Conservation (phyloP, 2,113 vertebrate genomes). For the Melanerpes aurifrons region DNA sequence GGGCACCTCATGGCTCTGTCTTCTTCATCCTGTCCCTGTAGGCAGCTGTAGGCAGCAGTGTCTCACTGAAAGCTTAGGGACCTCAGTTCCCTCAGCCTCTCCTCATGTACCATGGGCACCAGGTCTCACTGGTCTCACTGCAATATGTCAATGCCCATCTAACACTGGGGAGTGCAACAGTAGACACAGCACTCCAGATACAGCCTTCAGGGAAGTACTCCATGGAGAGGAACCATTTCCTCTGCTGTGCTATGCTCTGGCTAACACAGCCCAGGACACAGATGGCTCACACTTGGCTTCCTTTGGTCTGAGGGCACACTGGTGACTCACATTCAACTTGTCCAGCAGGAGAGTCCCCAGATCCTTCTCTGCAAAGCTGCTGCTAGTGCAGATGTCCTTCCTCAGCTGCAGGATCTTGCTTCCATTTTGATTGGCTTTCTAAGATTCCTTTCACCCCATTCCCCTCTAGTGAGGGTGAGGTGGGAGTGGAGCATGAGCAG, state of each 20-base stretch:
- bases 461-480: not conserved
- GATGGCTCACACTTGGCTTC: no score
- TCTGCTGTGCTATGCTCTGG: not conserved
- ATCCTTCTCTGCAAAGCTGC: not conserved
- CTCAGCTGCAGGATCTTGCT: not conserved
- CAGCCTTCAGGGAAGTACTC: no score
- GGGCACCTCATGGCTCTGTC: not conserved
- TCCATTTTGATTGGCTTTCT: not conserved
- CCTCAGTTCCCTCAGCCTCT: not conserved
- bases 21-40: not conserved
- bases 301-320: no score
- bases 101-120: not conserved
- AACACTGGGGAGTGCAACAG: not conserved
- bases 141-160: not conserved
- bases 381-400: not conserved
- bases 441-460: no score
- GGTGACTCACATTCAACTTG: not conserved
- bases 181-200: no score
- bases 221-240: not conserved
- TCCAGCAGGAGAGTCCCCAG: not conserved
- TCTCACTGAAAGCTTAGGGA: not conserved
- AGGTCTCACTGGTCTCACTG: not conserved
- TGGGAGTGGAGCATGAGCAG: not conserved
- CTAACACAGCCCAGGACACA: not conserved
- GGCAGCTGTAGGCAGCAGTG: not conserved